Conservation (phyloP, 1,140 invertebrate species). For the Bacillus rossius region DNA sequence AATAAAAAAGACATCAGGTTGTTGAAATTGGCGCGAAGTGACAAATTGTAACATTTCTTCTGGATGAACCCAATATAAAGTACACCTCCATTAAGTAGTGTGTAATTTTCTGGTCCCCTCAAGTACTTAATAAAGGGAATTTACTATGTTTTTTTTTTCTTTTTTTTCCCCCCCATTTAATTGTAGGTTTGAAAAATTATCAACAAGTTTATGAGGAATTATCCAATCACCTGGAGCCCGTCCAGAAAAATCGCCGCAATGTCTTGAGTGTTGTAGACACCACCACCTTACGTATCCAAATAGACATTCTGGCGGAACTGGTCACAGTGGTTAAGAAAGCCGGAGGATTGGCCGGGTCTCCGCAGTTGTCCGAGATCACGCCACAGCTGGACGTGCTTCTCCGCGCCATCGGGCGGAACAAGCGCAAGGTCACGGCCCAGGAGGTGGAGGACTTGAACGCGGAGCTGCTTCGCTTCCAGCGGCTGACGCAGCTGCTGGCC, state of each 20-base stretch:
- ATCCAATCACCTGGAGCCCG: not conserved
- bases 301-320: not conserved
- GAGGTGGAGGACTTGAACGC: slow-evolving; percentile 14
- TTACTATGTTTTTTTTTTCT: no score
- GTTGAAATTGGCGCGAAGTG: no score
- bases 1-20: no score
- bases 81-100: no score
- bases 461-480: slow-evolving; percentile 19
- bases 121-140: no score
- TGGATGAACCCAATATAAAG: no score
- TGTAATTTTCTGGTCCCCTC: no score
- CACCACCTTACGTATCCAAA: not conserved
- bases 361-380: not conserved
- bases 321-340: not conserved
- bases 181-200: not conserved
- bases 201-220: not conserved
- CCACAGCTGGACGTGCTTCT: slow-evolving; percentile 6
- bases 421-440: slow-evolving; percentile 9
- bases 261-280: not conserved
- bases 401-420: not conserved
- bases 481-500: slow-evolving; percentile 10
- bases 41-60: no score
- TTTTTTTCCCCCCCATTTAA: no score
- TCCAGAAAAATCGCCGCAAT: not conserved
- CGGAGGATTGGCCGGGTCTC: no score